A percentile compares a stretch with the other conserved stretches of the same genome.
phyloP scores from a whole-genome alignment of 92 coral and sea anemone species.

The Porites cylindrica region DNA sequence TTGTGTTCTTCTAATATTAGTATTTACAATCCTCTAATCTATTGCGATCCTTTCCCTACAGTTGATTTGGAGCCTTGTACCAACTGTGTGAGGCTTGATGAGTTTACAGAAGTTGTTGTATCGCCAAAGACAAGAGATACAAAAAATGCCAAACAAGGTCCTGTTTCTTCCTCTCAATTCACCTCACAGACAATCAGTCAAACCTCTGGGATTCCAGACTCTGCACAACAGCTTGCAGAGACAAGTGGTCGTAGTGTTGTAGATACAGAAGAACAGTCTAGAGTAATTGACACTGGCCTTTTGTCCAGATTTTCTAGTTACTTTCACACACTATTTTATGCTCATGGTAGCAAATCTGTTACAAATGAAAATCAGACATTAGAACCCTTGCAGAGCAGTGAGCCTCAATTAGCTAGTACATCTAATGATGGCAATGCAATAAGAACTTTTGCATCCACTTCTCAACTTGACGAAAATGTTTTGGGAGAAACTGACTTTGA shows the following conservation, averaged over 20 bases:
- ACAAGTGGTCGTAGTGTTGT: background rate
- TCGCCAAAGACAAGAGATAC: conserved; percentile 69
- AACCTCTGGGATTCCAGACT: background rate
- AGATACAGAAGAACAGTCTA: background rate
- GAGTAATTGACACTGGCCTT: background rate
- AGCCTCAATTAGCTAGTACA: background rate
- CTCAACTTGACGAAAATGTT: background rate
- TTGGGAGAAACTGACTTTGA: conserved; percentile 40
- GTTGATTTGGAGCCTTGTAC: conserved; percentile 75
- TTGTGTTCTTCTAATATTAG: background rate
- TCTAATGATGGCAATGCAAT: background rate
- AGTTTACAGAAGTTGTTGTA: conserved; percentile 89
- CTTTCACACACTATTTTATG: conserved; percentile 17
- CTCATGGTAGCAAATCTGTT: background rate
- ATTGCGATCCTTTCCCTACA: background rate
- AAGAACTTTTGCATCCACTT: background rate
- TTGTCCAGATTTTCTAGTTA: conserved; percentile 40
- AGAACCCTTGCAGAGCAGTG: background rate
- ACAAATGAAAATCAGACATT: background rate
- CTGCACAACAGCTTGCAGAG: background rate
- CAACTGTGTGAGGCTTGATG: conserved; percentile 78
- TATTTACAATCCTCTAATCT: background rate
- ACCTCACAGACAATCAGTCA: background rate
- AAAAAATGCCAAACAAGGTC: background rate
- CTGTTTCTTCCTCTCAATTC: background rate